Percentiles rank a stretch among this genome's conserved stretches.
phyloP scores from a whole-genome alignment of 1,140 invertebrate species.

The Littorina saxatilis region DNA sequence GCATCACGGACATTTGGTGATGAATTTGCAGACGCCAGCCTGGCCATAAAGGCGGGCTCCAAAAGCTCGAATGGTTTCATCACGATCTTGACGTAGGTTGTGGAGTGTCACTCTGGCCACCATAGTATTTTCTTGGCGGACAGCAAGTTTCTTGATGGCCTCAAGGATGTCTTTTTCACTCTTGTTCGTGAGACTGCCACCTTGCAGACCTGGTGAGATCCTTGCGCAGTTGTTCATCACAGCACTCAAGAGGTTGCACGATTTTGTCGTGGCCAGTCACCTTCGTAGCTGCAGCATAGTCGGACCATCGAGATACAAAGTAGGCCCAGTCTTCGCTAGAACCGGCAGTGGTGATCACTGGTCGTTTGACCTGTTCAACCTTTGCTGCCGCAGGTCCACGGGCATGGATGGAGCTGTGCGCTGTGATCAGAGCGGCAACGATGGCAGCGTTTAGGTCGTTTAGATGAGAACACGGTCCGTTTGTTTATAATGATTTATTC shows the following conservation, averaged over 20 bases:
- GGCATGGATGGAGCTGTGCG: too few relatives aligned
- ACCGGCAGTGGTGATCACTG: too few relatives aligned
- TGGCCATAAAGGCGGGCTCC: slow-evolving; percentile 41
- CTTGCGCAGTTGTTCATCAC: slow-evolving; percentile 46
- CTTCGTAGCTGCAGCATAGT: slow-evolving; percentile 47
- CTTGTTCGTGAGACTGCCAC: slow-evolving; percentile 45
- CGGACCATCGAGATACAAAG: too few relatives aligned
- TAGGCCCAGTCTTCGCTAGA: too few relatives aligned
- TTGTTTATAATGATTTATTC: too few relatives aligned
- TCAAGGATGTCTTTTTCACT: slow-evolving; percentile 40
- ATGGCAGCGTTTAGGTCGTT: too few relatives aligned
- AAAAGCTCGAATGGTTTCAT: slow-evolving; percentile 48
- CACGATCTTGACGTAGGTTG: slow-evolving; percentile 52
- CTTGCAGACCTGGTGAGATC: slow-evolving; percentile 48
- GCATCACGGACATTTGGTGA: slow-evolving; percentile 38
- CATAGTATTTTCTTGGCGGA: slow-evolving; percentile 53
- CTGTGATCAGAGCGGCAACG: too few relatives aligned
- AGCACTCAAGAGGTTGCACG: slow-evolving; percentile 52
- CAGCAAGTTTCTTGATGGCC: slow-evolving; percentile 45
- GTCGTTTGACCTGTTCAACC: too few relatives aligned
- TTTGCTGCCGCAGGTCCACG: too few relatives aligned
- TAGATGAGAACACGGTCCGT: too few relatives aligned
- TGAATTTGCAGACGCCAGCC: slow-evolving; percentile 46
- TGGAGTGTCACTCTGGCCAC: too few relatives aligned
- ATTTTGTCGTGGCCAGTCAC: slow-evolving; percentile 36